A percentile compares a stretch with the other conserved stretches of the same genome.
phyloP scores from a whole-genome alignment of 2,888 invertebrate species.

The Drosophila glabriapex region DNA sequence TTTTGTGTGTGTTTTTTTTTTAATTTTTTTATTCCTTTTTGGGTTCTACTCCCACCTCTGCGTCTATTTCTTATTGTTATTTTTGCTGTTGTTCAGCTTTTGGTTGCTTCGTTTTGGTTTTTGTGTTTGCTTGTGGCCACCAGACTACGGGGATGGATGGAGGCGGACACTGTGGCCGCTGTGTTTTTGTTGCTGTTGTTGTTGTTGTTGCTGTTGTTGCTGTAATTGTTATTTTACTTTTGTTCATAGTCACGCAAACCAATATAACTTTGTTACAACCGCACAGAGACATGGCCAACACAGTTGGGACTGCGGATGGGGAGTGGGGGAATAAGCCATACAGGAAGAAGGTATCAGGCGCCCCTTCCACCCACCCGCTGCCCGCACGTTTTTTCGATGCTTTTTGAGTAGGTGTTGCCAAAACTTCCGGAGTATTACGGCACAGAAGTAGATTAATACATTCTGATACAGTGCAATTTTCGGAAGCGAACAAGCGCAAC shows the following conservation, averaged over 20 bases:
- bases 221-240: conserved; percentile 80
- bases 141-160: conserved; percentile 13
- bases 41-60: conserved; percentile 3
- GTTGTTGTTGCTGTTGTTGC: conserved; percentile 51
- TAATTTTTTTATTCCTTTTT: conserved; percentile 12
- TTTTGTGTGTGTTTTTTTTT: conserved; percentile 30
- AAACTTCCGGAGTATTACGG: conserved; percentile 76
- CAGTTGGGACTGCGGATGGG: conserved; percentile 43
- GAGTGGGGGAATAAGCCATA: conserved; percentile 53
- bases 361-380: not conserved
- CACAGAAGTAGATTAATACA: conserved; percentile 74
- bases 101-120: conserved; percentile 60
- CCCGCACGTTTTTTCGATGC: conserved; percentile 52
- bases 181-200: conserved; percentile 29
- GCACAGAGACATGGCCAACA: conserved; percentile 73
- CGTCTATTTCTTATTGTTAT: conserved; percentile 53
- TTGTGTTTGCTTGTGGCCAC: conserved; percentile 71
- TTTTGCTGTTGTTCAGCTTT: conserved; percentile 45
- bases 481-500: conserved; percentile 29
- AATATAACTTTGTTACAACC: conserved; percentile 81
- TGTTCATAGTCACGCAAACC: conserved; percentile 80
- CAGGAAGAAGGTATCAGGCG: conserved; percentile 50
- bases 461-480: conserved; percentile 70
- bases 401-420: conserved; percentile 79
- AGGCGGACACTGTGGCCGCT: conserved; percentile 35